Base-by-base conservation (phyloP, 2,113 vertebrate species). In the Neoarius graeffei region DNA sequence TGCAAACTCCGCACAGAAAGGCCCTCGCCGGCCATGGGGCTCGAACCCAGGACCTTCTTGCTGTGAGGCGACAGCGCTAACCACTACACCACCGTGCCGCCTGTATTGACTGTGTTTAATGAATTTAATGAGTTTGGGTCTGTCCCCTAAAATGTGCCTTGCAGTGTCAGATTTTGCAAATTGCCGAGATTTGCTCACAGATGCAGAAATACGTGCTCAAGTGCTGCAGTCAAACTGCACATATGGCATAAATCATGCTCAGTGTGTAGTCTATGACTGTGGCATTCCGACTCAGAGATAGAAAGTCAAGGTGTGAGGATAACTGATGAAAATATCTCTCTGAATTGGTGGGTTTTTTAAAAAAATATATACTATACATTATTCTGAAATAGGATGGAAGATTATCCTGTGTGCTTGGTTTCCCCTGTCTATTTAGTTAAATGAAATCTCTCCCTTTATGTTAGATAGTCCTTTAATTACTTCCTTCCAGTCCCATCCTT, bases 241-340 rank as follows among this genome's bases (percentile, higher is more conserved):
- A 81, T 81, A 57, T 73, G 48, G 50, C 67, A 30, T 35, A 85
- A 85, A 73, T 84, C 23, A 57, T 25, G 19, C 50, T 73, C 67
- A 85, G 69, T 19, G 20, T 73, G 83, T 35, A 73, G 52, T 35
- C 66, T 20, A 13, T 27, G 35, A 52, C 60, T 23, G 27, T 30
- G 27, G 17, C n/a, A 73, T 82, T 19, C 19, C 9, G 4, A 19
- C 23, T 67, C 60, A 52, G 15, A 66, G 23, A 17, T 42, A 4
- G 42, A 66, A 42, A 67, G 17, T 54, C 62, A 19, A 25, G 7
- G 14, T 52, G 74, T n/a, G 52, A 7, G 74, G 10, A n/a, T 25
- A 54, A 52, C 14, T 7, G 74, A n/a, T 25, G 11, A 77, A 77
- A 14, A 76, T 73, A 35, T 73, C 30, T 42, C 35, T 20, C 30